Evolutionary conservation across 2,888 invertebrate genomes (phyloP).

Genomic region (Stenotaenia linearis): DNA sequence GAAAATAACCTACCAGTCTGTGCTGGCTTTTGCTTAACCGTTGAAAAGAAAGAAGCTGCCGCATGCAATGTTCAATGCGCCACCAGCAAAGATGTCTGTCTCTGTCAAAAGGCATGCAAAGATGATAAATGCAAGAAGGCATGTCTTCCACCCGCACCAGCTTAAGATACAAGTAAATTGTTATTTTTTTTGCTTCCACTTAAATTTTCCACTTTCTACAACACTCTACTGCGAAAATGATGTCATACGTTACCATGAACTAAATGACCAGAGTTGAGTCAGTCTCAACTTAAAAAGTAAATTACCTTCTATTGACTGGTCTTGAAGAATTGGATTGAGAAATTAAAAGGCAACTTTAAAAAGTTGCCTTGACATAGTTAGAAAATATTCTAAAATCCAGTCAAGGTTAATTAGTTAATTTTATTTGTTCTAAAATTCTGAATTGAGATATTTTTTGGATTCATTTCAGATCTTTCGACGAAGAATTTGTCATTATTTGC

Average conservation of each 20-base stretch:
- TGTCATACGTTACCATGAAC: not conserved
- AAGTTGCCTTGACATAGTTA: not conserved
- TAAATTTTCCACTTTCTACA: no score
- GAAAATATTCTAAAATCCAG: not conserved
- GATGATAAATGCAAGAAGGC: not conserved
- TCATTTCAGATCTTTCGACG: not conserved
- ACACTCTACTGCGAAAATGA: no score
- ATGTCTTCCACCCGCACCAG: not conserved
- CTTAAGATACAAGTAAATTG: not conserved
- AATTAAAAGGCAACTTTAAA: not conserved
- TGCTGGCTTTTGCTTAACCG: not conserved
- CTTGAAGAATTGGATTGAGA: not conserved
- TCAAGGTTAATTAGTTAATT: not conserved
- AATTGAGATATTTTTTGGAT: not conserved
- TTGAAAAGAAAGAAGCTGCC: not conserved
- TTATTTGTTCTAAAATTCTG: not conserved
- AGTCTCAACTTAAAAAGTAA: not conserved
- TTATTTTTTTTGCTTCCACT: not conserved
- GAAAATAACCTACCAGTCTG: not conserved
- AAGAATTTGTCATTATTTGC: not conserved
- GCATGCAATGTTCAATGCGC: not conserved
- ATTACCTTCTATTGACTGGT: slow-evolving; percentile 22
- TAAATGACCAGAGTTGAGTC: not conserved
- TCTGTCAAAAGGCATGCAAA: not conserved
- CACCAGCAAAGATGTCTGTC: not conserved